Base-by-base conservation (phyloP, 2,113 vertebrate species). In the Caloenas nicobarica region DNA sequence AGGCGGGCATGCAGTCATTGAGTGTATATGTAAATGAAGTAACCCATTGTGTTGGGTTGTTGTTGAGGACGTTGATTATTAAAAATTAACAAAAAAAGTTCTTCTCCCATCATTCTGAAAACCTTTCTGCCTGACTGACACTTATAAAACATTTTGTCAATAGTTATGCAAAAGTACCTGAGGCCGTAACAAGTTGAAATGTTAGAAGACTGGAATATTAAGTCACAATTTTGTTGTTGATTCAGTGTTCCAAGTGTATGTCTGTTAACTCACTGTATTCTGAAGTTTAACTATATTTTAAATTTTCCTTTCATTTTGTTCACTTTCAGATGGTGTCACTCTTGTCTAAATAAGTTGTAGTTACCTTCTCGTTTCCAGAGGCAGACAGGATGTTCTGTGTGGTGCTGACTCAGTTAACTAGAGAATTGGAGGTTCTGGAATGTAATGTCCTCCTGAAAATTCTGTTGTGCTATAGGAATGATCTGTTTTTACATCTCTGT, bases 1-100 rank as follows among this genome's bases (percentile, higher is more conserved):
- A 81, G 91, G 48, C 94, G 94, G 87, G 77, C 57, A 80, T 16
- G 8, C 82, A 91, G 77, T 61, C 91, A 79, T 86, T 95, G 86
- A 91, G 84, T 92, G 34, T 51, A 58, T 76, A 95, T 96, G 96
- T 89, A 95, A 96, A 97, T 97, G 33, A 92, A 74, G 18, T 48
- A 61, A 83, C 71, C 78, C 86, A 94, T 95, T 97, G 95, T 97
- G 74, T 62, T 93, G 78, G 91, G 96, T 96, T 95, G 81, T 76
- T 95, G 89, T 89, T 64, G 70, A 95, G 93, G 78, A 64, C 10
- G 21, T 29, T 51, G 51, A 78, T 92, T 95, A 91, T 93, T 88
- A 89, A 86, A 93, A 93, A 42, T 7, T 34, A 7, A 50, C 48
- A n/a, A 79, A 80, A 84, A 51, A 65, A 33, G 4, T 54, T 61